Conservation (phyloP, 2,797 vertebrate genomes). For the Agapornis canus region DNA sequence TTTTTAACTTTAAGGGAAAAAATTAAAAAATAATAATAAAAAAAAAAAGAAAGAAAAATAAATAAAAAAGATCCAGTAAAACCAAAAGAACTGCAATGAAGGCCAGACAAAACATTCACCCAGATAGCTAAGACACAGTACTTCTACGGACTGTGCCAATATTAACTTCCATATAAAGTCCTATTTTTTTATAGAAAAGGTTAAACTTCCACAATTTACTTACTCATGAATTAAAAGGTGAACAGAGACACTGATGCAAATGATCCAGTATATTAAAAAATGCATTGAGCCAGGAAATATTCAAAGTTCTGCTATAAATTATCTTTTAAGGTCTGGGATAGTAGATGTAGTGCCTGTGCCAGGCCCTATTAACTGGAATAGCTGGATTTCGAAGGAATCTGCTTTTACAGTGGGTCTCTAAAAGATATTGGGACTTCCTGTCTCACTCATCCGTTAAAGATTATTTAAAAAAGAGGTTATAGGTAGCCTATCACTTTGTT, state of each 20-base stretch:
- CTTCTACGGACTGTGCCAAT: conserved; percentile 23
- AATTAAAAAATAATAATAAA: too few species aligned
- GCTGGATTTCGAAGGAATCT: conserved; percentile 23
- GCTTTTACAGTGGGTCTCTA: not conserved
- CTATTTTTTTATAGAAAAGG: conserved; percentile 38
- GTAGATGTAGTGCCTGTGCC: not conserved
- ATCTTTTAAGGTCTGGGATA: conserved; percentile 47
- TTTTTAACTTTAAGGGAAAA: not conserved
- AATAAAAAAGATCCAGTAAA: not conserved
- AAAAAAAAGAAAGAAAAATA: rapidly evolving
- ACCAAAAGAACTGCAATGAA: not conserved
- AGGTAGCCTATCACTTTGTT: not conserved
- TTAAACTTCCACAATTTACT: conserved; percentile 62
- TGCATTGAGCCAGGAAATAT: conserved; percentile 61
- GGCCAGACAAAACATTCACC: not conserved
- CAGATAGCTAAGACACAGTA: conserved; percentile 19
- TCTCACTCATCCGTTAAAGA: not conserved
- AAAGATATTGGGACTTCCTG: not conserved
- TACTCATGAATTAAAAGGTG: conserved; percentile 67
- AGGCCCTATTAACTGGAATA: conserved; percentile 34
- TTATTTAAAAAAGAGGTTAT: not conserved
- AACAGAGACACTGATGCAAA: conserved; percentile 64
- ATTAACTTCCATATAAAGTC: conserved; percentile 59
- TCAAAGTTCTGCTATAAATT: conserved; percentile 57
- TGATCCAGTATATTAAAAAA: conserved; percentile 68